phyloP scores from a whole-genome alignment of 2,797 vertebrate species.

The Phataginus tricuspis region DNA sequence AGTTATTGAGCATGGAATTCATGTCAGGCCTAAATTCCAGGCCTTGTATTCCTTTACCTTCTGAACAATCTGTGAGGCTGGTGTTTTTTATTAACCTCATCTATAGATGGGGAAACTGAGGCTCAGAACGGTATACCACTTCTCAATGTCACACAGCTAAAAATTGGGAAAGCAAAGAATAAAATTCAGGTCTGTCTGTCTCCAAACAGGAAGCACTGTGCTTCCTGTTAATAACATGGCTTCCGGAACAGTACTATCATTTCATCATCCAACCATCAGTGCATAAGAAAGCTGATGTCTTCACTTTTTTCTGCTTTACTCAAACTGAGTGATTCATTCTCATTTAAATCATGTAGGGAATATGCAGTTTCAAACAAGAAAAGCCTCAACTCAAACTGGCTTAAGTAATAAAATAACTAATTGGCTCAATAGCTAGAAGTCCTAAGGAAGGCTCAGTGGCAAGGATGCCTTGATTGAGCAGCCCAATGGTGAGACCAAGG shows the following conservation, averaged over 20 bases:
- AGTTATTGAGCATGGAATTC: fast-evolving
- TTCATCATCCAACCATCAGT: not conserved
- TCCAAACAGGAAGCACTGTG: not conserved
- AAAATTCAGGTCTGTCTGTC: not conserved
- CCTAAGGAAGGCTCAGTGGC: not conserved
- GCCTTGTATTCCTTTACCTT: not conserved
- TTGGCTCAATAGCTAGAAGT: not conserved
- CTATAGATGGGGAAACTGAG: not conserved
- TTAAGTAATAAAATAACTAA: not conserved
- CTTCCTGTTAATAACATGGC: not conserved
- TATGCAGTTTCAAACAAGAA: not conserved
- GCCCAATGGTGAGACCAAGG: not conserved
- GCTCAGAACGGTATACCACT: not conserved
- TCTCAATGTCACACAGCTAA: not conserved
- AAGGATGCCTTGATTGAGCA: not conserved
- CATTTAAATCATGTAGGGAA: not conserved
- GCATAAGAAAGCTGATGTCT: not conserved
- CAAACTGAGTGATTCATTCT: not conserved
- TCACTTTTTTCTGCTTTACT: not conserved
- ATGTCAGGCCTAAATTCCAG: not conserved
- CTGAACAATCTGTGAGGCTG: not conserved
- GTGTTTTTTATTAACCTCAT: not conserved
- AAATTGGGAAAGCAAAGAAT: not conserved
- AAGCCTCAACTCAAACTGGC: not conserved
- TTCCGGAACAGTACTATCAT: not conserved